Evolutionary conservation across 2,113 vertebrate genomes (phyloP).

Genomic region (Gasterosteus aculeatus): DNA sequence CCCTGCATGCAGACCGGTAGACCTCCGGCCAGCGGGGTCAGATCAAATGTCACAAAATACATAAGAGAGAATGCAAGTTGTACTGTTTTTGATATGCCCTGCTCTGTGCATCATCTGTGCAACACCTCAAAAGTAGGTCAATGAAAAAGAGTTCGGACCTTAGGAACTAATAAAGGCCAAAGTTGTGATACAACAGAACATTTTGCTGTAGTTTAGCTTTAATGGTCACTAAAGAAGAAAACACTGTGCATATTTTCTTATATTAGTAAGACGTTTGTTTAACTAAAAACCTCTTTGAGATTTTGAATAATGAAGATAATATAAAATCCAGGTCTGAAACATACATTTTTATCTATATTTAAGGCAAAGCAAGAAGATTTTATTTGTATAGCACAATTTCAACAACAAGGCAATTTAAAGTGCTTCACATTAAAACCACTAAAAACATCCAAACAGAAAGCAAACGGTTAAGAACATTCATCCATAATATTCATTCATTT

Average conservation of each 20-base stretch:
- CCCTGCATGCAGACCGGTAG: slow-evolving; percentile 37
- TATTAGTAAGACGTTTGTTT: neutral
- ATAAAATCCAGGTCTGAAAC: neutral
- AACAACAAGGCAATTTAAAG: too few species aligned
- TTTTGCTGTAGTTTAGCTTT: neutral
- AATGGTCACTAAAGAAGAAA: neutral
- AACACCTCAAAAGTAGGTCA: slow-evolving; percentile 76
- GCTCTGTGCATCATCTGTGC: slow-evolving; percentile 69
- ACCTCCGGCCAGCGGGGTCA: slow-evolving; percentile 10
- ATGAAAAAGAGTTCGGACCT: slow-evolving; percentile 65
- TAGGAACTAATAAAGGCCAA: slow-evolving; percentile 48
- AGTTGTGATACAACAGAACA: neutral
- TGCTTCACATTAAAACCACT: too few species aligned
- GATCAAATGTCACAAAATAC: slow-evolving; percentile 48
- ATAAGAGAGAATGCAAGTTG: slow-evolving; percentile 30
- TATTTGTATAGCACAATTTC: too few species aligned
- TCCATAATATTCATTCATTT: too few species aligned
- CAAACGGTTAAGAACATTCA: too few species aligned
- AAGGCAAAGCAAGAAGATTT: too few species aligned
- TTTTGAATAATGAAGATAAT: neutral
- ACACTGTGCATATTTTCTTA: neutral
- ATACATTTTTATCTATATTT: neutral
- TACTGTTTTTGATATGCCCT: slow-evolving; percentile 8
- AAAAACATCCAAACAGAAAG: too few species aligned
- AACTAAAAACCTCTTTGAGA: neutral